Conservation (phyloP, 37 sponge, comb jelly and placozoan genomes). For the Theonella swinhoei region DNA sequence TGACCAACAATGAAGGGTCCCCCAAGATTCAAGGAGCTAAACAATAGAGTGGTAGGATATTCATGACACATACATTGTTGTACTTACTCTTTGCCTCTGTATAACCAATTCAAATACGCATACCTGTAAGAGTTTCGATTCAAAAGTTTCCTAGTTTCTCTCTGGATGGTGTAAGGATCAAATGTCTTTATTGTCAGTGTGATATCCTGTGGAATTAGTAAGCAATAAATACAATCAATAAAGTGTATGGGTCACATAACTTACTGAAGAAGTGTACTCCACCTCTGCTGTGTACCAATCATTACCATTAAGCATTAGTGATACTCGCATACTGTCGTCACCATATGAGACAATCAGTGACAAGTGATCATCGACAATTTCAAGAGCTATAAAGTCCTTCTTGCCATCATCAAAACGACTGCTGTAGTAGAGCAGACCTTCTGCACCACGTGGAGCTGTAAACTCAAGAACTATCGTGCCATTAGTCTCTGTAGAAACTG, state of each 20-base stretch:
- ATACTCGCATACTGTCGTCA: neutral
- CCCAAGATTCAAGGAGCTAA: constrained; percentile 66
- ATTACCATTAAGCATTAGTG: constrained; percentile 24
- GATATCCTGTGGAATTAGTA: constrained; percentile 2
- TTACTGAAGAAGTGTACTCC: constrained; percentile 14
- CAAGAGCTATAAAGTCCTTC: constrained; percentile 45
- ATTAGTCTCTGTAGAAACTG: neutral
- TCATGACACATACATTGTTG: too few species aligned
- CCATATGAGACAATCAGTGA: constrained; percentile 43
- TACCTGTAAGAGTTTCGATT: neutral
- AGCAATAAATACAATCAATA: too few species aligned
- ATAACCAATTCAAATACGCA: too few species aligned
- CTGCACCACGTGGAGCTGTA: constrained; percentile 18
- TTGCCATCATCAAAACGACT: constrained; percentile 50
- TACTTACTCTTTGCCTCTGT: too few species aligned
- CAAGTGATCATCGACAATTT: constrained; percentile 8
- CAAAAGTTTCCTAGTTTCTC: too few species aligned
- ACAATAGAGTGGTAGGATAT: too few species aligned
- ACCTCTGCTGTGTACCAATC: constrained; percentile 54
- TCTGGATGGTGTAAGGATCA: constrained; percentile 35
- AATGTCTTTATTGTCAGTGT: constrained; percentile 2
- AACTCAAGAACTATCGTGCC: constrained; percentile 50
- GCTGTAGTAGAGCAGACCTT: constrained; percentile 50
- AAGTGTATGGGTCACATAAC: neutral
- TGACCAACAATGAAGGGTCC: constrained; percentile 61